A percentile compares a stretch with the other conserved stretches of the same genome.
These are phyloP conservation scores for Alitta virens DNA, from an alignment of 2,888 invertebrate species.

Conservation along the genomic window DNA sequence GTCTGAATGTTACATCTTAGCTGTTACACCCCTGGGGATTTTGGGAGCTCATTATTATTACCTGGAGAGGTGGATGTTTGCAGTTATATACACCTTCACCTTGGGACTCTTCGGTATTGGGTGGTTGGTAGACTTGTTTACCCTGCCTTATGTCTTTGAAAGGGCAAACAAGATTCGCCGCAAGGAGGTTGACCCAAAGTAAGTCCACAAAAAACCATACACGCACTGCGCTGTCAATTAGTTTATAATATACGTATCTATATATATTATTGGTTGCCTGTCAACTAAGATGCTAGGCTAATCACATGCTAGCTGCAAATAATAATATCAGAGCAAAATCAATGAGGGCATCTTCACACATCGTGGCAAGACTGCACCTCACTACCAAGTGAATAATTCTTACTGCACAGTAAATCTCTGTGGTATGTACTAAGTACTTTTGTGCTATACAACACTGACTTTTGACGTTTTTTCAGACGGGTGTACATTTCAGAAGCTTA, in stretches of 20 bases:
- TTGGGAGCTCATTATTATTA: conserved; percentile 16
- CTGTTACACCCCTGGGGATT: conserved; percentile 3
- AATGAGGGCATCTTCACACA: no score
- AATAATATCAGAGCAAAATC: no score
- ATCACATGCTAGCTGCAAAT: no score
- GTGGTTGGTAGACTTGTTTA: conserved; percentile 10
- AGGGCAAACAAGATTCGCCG: neutral
- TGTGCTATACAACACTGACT: no score
- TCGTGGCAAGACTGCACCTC: no score
- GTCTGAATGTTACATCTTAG: conserved; percentile 5
- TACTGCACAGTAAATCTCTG: no score
- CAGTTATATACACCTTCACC: conserved; percentile 11
- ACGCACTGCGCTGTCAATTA: no score
- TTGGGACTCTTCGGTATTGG: conserved; percentile 11
- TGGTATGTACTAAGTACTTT: no score
- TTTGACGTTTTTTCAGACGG: neutral
- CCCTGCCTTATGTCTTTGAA: neutral
- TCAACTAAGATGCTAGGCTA: no score
- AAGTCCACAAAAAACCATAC: neutral
- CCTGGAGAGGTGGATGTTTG: conserved; percentile 8
- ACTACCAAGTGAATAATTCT: no score
- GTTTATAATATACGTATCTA: no score
- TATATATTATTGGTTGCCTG: no score
- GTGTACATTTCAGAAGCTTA: conserved; percentile 13
- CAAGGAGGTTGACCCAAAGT: neutral